Evolutionary conservation across 92 coral and sea anemone species (phyloP).

Genomic region (Pocillopora grandis): DNA sequence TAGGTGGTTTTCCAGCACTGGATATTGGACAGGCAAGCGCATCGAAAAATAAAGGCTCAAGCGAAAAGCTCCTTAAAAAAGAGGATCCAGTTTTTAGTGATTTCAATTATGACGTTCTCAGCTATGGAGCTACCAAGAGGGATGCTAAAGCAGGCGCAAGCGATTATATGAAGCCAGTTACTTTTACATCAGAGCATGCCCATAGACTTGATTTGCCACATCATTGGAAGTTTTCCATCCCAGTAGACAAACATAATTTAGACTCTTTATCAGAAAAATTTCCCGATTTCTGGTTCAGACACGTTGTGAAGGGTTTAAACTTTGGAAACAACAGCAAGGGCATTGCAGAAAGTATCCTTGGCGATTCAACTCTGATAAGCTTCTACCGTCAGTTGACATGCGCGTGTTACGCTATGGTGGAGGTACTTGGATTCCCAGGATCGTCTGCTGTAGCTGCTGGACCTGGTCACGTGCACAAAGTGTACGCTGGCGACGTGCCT

Average conservation of each 20-base stretch:
- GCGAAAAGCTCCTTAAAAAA: neutral
- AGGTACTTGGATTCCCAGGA: constrained; percentile 89
- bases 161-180: constrained; percentile 16
- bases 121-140: constrained; percentile 2
- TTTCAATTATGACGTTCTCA: neutral
- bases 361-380: constrained; percentile 47
- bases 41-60: neutral
- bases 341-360: constrained; percentile 39
- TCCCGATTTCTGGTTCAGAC: constrained; percentile 78
- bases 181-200: constrained; percentile 53
- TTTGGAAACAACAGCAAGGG: constrained; percentile 43
- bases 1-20: constrained; percentile 91
- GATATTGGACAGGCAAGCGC: constrained; percentile 63
- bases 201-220: constrained; percentile 68
- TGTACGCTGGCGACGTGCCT: constrained; percentile 78
- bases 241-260: constrained; percentile 44
- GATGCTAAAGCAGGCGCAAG: constrained; percentile 2
- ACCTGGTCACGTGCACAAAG: constrained; percentile 75
- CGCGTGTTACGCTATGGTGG: constrained; percentile 84
- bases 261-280: constrained; percentile 61
- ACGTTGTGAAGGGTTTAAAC: constrained; percentile 46
- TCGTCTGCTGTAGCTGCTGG: constrained; percentile 80
- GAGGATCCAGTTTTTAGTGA: constrained; percentile 24
- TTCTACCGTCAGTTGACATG: constrained; percentile 65
- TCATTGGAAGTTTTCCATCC: constrained; percentile 64